Evolutionary conservation across 2,888 invertebrate genomes (phyloP).

Genomic region (Mimumesa dahlbomi): DNA sequence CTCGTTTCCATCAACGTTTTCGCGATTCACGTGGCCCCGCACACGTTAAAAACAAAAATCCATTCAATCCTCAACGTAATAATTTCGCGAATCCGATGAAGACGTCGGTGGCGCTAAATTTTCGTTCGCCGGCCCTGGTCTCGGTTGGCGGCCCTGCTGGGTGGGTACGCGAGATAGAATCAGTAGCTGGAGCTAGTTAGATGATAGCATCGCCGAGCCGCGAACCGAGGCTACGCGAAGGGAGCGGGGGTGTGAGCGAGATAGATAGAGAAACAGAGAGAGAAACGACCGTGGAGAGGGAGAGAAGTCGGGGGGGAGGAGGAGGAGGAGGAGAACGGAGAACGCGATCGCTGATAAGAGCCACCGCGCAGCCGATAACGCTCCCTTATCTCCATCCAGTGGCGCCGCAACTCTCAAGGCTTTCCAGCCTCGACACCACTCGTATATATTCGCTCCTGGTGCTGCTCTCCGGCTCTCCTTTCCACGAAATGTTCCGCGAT

Average conservation of each 20-base stretch:
- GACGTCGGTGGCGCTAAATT: conserved; percentile 55
- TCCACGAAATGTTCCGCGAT: conserved; percentile 52
- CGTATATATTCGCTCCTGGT: conserved; percentile 53
- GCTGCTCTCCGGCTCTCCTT: conserved; percentile 45
- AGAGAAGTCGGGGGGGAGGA: conserved; percentile 65
- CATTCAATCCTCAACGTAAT: conserved; percentile 13
- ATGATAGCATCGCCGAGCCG: conserved; percentile 82
- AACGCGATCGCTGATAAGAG: conserved; percentile 81
- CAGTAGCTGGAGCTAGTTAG: conserved; percentile 83
- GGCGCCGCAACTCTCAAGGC: conserved; percentile 80
- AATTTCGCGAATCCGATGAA: conserved; percentile 31
- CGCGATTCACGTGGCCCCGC: too few species aligned
- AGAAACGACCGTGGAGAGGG: conserved; percentile 47
- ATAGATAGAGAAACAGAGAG: conserved; percentile 60
- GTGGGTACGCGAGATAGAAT: conserved; percentile 81
- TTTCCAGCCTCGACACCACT: conserved; percentile 69
- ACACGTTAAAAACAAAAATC: too few species aligned
- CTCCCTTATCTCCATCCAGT: conserved; percentile 80
- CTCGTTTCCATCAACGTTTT: too few species aligned
- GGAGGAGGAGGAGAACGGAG: conserved; percentile 77
- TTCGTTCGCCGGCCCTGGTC: conserved; percentile 70
- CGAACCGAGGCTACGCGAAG: conserved; percentile 70
- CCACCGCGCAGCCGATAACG: conserved; percentile 79
- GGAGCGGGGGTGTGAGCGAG: conserved; percentile 66
- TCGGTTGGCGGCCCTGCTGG: conserved; percentile 73